Evolutionary conservation across 2,888 invertebrate species (phyloP), one percentile per base, ranked within the genome.

Genomic region (Drosophila mimetica): DNA sequence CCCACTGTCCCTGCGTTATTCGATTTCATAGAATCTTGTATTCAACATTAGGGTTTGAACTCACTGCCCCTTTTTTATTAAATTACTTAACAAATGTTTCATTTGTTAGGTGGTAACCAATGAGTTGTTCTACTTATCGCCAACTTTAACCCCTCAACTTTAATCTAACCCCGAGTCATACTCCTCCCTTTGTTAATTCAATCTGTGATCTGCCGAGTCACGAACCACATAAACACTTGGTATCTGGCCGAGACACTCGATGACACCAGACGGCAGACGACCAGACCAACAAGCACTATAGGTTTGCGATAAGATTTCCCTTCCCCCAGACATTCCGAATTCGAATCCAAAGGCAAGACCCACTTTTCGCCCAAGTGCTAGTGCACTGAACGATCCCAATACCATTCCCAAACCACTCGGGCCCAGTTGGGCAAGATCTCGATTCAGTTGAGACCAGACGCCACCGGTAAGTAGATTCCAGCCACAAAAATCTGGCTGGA

Each of bases 221-320:
- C 30, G 20, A 54, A 32, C 48, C 48, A 46, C 53, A 54, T 54
- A 47, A 47, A 25, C 34, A 25, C 25, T 11, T 25, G 53, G 11
- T 36, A 53, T 52, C 34, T 55, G 22, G 53, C 11, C 18, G 53
- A 52, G 34, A 53, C 34, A 53, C 53, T 53, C 34, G 28, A 46
- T 46, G 44, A 46, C 18, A 55, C 52, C 22, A n/a, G 32, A 32
- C 53, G 34, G 34, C 34, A 52, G 34, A 53, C 55, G 34, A 36
- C 4, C 2, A 28, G 34, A 36, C 4, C 2, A 28, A 32, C 5
- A 14, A 34, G n/a, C 8, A 34, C 11, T 36, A 28, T n/a, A 37
- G 53, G 36, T 11, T 11, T 11, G 54, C 36, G 55, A 57, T 57
- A 54, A 57, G 55, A 53, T 37, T n/a, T 53, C 5, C 20, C 25